Conservation (phyloP, 2,797 vertebrate species). For the Gadopsis marmoratus region DNA sequence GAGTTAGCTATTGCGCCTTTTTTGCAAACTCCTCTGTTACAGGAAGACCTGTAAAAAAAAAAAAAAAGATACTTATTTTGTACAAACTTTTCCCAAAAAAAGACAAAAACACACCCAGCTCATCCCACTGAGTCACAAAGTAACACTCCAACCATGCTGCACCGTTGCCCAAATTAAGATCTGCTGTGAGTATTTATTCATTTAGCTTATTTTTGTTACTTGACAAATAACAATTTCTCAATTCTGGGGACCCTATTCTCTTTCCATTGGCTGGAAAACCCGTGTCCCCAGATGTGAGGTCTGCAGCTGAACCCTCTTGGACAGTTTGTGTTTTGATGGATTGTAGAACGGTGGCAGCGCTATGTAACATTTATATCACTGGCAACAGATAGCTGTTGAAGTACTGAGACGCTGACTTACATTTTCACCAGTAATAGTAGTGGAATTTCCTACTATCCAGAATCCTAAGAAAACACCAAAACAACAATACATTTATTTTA, state of each 20-base stretch:
- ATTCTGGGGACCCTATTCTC: neutral
- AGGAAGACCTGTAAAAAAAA: neutral
- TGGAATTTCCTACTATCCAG: slow-evolving; percentile 21
- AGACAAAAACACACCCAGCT: neutral
- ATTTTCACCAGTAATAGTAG: slow-evolving; percentile 14
- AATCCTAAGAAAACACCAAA: slow-evolving; percentile 13
- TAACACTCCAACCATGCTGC: neutral
- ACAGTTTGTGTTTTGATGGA: slow-evolving; percentile 8
- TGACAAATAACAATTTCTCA: too few species aligned
- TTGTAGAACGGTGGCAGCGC: slow-evolving; percentile 1
- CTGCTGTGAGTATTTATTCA: neutral
- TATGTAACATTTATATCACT: neutral
- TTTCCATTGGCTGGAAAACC: neutral
- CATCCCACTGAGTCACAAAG: slow-evolving; percentile 3
- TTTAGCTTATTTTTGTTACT: too few species aligned
- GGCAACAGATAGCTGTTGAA: slow-evolving; percentile 8
- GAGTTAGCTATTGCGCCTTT: neutral
- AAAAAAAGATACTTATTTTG: neutral
- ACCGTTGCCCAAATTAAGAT: neutral
- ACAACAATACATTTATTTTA: slow-evolving; percentile 15
- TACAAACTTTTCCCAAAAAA: neutral
- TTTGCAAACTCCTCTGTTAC: neutral
- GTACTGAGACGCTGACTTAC: neutral
- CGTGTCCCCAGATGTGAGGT: neutral
- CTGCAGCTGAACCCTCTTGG: neutral